These are phyloP conservation scores for Zalophus californianus DNA, from an alignment of 2,797 vertebrate genomes.

Conservation along the genomic window DNA sequence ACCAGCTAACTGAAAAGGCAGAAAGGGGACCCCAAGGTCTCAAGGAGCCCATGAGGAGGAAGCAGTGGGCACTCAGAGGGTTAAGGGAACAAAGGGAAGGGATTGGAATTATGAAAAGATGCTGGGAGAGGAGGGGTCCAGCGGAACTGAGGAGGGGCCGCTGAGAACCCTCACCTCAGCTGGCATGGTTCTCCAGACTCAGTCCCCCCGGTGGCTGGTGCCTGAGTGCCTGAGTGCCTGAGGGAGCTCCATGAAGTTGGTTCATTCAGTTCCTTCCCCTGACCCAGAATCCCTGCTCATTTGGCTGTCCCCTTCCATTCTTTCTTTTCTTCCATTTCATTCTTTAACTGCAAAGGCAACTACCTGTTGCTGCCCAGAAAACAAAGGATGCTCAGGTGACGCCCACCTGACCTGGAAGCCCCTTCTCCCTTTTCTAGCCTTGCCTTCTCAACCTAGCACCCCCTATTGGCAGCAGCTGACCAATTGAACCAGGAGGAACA, in stretches of 20 bases:
- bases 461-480: not conserved
- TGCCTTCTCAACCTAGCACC: not conserved
- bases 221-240: not conserved
- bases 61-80: not conserved
- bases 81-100: not conserved
- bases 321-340: no score
- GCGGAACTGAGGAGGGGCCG: not conserved
- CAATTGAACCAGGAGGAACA: not conserved
- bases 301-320: no score
- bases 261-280: no score
- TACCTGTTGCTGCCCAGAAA: not conserved
- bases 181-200: not conserved
- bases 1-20: not conserved
- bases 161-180: not conserved
- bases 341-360: not conserved
- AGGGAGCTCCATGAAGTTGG: not conserved
- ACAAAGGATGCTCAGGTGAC: not conserved
- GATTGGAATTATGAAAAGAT: not conserved
- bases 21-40: not conserved
- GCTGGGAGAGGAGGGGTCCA: not conserved
- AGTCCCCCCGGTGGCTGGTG: accelerated
- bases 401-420: not conserved
- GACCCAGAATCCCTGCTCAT: no score
- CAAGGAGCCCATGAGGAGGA: not conserved
- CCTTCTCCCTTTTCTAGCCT: not conserved